These are phyloP conservation scores for Mormyrus iriodes DNA, from an alignment of 2,113 vertebrate genomes.

Conservation along the genomic window DNA sequence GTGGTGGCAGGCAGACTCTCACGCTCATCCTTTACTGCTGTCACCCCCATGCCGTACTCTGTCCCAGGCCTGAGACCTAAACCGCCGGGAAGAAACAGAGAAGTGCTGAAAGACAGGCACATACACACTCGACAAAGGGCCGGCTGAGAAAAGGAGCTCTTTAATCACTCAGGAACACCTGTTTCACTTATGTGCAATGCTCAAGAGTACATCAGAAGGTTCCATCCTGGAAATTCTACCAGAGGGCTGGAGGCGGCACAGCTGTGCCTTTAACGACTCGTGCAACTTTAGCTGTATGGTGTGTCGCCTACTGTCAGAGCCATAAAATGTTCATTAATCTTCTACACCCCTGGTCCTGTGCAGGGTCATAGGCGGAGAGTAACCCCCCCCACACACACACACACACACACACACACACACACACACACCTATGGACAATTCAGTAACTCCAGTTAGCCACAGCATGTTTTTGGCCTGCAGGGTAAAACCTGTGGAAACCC, in stretches of 20 bases:
- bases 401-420: neutral
- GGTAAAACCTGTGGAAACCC: neutral
- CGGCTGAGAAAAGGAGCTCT: neutral
- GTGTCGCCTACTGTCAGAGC: neutral
- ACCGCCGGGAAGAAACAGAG: slow-evolving; percentile 20
- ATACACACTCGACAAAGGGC: neutral
- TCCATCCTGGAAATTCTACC: neutral
- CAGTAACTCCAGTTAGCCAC: neutral
- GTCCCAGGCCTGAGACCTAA: slow-evolving; percentile 84
- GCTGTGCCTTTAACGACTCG: neutral
- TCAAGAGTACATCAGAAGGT: neutral
- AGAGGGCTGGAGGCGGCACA: neutral
- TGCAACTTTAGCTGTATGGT: neutral
- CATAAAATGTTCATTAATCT: neutral
- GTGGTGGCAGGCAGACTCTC: slow-evolving; percentile 87
- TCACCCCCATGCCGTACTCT: slow-evolving; percentile 93
- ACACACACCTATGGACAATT: neutral
- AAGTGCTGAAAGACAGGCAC: neutral
- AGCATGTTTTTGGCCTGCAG: neutral
- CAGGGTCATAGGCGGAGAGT: neutral
- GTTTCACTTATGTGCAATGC: neutral
- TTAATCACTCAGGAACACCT: neutral
- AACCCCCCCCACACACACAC: neutral
- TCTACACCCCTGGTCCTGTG: neutral
- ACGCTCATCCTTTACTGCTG: slow-evolving; percentile 79